Evolutionary conservation across 2,888 invertebrate genomes (phyloP), one percentile per base, ranked within the genome.

Genomic region (Aphrophora alni): DNA sequence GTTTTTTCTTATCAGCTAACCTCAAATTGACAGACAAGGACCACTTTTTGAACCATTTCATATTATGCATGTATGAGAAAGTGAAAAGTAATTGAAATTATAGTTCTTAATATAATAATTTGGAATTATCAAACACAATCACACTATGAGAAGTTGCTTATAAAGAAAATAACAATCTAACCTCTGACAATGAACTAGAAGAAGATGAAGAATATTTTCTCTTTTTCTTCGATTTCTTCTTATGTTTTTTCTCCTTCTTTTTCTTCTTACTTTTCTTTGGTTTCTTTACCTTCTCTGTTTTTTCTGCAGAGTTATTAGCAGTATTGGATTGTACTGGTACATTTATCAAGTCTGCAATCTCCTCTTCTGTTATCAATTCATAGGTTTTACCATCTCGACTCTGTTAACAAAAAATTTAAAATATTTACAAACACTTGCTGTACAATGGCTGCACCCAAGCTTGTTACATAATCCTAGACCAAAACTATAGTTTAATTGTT

Each of bases 351-450:
- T 27, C 51, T 14, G 80, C 81, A 3, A 82, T 83, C 71, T 86
- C 85, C 26, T 85, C 85, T 71, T 89, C 89, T 12, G 89, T 88
- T 44, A 89, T 81, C 14, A 89, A 84, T 59, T 88, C 88, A 82
- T 89, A 89, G 10, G 86, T 87, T 83, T 89, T 89, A 12, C 89
- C 89, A 81, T 87, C 87, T 0, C 87, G 87, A 44, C 87, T 85
- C 86, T 87, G 78, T 74, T 77, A 81, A 80, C 69, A 33, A 33
- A 71, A 76, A 73, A 38, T 17, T 28, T 27, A 77, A 68, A 44
- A 38, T 1, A 70, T n/a, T 26, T 25, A 7, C 33, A 71, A 21
- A 71, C 28, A 27, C 8, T 38, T 27, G 68, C 7, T 24, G 12
- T 5, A 33, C 33, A 33, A 33, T 33, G 33, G 33, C n/a, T n/a